A percentile compares a stretch with the other conserved stretches of the same genome.
Conservation (phyloP, 2,888 invertebrate species). For the Pogonocherus hispidulus region DNA sequence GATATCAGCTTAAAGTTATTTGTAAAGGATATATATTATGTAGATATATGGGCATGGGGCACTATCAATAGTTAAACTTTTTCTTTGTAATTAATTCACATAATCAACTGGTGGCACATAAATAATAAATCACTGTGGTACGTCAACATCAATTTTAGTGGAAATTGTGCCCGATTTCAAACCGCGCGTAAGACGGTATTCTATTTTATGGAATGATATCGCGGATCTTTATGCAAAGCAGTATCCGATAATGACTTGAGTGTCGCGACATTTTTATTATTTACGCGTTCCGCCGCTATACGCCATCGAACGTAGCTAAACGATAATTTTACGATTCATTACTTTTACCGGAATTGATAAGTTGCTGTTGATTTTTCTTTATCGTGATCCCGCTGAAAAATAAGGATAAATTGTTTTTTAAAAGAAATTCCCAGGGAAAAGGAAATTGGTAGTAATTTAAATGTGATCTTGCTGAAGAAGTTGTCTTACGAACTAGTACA, state of each 20-base stretch:
- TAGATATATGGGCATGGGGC: too few relatives aligned
- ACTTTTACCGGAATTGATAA: conserved; percentile 67
- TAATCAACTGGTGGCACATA: conserved; percentile 61
- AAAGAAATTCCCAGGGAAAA: background rate
- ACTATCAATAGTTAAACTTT: background rate
- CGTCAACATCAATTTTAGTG: conserved; percentile 65
- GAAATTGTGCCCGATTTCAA: conserved; percentile 64
- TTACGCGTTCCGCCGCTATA: conserved; percentile 63
- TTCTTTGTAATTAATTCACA: background rate
- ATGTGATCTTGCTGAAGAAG: background rate
- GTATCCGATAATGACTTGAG: conserved; percentile 67
- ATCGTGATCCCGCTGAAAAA: conserved; percentile 46
- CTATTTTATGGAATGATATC: conserved; percentile 63
- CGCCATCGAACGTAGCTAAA: conserved; percentile 53
- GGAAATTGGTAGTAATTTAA: background rate
- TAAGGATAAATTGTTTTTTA: conserved; percentile 40
- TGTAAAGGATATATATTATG: too few relatives aligned
- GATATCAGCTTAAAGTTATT: too few relatives aligned
- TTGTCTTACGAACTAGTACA: background rate
- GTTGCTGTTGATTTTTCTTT: conserved; percentile 59
- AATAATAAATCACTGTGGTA: conserved; percentile 55
- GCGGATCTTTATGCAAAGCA: conserved; percentile 68
- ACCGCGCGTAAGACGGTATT: conserved; percentile 57
- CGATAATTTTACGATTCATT: conserved; percentile 69
- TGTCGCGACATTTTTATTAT: conserved; percentile 67